Conservation (phyloP, 2,888 invertebrate genomes). For the Corbicula japonica region DNA sequence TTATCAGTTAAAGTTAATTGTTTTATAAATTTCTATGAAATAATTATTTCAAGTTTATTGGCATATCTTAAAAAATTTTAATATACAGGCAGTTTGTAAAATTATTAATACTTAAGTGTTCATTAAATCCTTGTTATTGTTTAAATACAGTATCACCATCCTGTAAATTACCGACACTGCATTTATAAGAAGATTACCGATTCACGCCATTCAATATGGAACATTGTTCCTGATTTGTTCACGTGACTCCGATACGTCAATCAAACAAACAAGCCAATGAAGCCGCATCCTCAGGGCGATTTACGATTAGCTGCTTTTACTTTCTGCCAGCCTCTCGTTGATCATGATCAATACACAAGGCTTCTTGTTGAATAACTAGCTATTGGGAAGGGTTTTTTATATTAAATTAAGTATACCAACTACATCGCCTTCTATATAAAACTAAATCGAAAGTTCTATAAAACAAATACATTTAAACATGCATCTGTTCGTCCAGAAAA, state of each 20-base stretch:
- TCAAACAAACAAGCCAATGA: constrained; percentile 67
- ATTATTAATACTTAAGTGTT: constrained; percentile 8
- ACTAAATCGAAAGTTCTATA: no score
- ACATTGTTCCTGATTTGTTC: constrained; percentile 61
- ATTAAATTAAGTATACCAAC: no score
- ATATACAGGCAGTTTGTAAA: no score
- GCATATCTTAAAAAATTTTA: no score
- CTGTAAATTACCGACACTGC: constrained; percentile 52
- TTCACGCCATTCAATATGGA: constrained; percentile 47
- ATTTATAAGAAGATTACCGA: constrained; percentile 48
- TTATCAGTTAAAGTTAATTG: no score
- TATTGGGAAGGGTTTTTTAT: no score
- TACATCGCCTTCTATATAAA: no score
- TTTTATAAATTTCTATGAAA: no score
- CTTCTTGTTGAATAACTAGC: no score
- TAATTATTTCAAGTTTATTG: no score
- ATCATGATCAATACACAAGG: constrained; percentile 42
- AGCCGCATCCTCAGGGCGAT: constrained; percentile 62
- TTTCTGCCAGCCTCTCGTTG: constrained; percentile 58
- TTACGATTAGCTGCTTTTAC: constrained; percentile 68
- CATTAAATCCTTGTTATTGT: constrained; percentile 40
- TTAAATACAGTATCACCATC: constrained; percentile 48
- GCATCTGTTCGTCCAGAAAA: no score
- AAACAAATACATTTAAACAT: no score
- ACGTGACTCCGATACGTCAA: constrained; percentile 48